Conservation (phyloP, 2,888 invertebrate genomes). For the Tinea semifulvella region DNA sequence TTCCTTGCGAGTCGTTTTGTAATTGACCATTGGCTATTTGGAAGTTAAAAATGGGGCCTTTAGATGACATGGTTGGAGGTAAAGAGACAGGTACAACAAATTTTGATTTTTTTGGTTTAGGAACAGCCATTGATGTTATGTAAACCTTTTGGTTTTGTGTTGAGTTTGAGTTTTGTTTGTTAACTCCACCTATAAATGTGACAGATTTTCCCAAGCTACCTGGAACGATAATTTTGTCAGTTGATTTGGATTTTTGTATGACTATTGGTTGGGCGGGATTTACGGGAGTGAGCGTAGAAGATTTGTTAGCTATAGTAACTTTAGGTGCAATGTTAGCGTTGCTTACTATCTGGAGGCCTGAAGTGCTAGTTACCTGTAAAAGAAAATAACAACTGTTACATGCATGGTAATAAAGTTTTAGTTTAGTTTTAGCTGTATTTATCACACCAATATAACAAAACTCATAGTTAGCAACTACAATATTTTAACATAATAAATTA, state of each 20-base stretch:
- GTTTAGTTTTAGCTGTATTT: too few relatives aligned
- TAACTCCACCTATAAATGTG: constrained; percentile 64
- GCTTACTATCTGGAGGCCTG: constrained; percentile 49
- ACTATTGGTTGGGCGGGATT: constrained; percentile 61
- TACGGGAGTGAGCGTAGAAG: constrained; percentile 48
- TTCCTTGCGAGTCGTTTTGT: constrained; percentile 68
- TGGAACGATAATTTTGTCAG: constrained; percentile 59
- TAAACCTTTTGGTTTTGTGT: constrained; percentile 61
- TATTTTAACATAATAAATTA: too few relatives aligned
- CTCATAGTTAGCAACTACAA: too few relatives aligned
- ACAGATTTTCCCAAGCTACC: constrained; percentile 57
- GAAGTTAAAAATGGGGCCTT: constrained; percentile 71
- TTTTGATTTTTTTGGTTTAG: constrained; percentile 62
- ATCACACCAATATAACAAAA: too few relatives aligned
- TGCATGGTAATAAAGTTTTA: too few relatives aligned
- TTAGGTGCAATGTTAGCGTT: constrained; percentile 57
- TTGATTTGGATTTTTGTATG: constrained; percentile 62
- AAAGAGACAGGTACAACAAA: constrained; percentile 60
- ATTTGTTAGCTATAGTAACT: constrained; percentile 38
- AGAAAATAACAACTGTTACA: neutral
- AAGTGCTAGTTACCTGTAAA: constrained; percentile 36
- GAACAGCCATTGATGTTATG: constrained; percentile 65
- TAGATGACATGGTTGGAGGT: constrained; percentile 64
- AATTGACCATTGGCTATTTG: constrained; percentile 74
- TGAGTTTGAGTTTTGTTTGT: constrained; percentile 47